A percentile compares a stretch with the other conserved stretches of the same genome.
phyloP scores from a whole-genome alignment of 2,113 vertebrate species.

The Grammomys surdaster region DNA sequence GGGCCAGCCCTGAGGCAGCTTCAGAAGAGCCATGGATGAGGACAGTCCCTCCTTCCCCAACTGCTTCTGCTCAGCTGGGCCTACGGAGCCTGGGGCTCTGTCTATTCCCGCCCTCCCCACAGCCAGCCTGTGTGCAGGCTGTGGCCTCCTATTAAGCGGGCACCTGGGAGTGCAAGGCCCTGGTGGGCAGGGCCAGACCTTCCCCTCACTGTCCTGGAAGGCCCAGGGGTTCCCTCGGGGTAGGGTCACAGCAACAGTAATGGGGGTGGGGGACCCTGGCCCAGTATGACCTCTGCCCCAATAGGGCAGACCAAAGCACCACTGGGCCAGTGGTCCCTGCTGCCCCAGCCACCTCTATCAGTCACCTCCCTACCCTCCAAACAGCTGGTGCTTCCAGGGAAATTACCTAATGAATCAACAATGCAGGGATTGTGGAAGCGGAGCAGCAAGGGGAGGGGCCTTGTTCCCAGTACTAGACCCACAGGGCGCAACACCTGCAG shows the following conservation, averaged over 20 bases:
- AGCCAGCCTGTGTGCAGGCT: neutral
- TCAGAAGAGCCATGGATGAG: slow-evolving; percentile 80
- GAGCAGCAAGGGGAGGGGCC: slow-evolving; percentile 90
- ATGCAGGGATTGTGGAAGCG: slow-evolving; percentile 89
- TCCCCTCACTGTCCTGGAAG: neutral
- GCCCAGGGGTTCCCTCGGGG: slow-evolving; percentile 75
- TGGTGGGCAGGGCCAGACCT: slow-evolving; percentile 64
- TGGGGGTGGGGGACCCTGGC: slow-evolving; percentile 83
- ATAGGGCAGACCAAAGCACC: slow-evolving; percentile 83
- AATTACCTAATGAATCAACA: slow-evolving; percentile 92
- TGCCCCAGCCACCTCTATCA: slow-evolving; percentile 89
- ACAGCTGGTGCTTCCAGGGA: slow-evolving; percentile 94
- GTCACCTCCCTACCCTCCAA: slow-evolving; percentile 89
- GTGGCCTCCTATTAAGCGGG: slow-evolving; percentile 82
- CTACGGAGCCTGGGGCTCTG: neutral
- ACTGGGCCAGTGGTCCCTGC: slow-evolving; percentile 86
- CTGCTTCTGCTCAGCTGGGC: slow-evolving; percentile 69
- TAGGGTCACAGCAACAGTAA: slow-evolving; percentile 85
- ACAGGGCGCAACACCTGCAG: slow-evolving; percentile 74
- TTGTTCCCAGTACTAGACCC: slow-evolving; percentile 86
- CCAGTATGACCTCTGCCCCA: slow-evolving; percentile 83
- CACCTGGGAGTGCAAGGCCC: slow-evolving; percentile 91
- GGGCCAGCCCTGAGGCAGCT: slow-evolving; percentile 83
- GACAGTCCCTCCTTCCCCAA: slow-evolving; percentile 47
- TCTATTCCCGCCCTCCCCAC: neutral